Conservation (phyloP, 2,113 vertebrate genomes). For the Lampris incognitus region DNA sequence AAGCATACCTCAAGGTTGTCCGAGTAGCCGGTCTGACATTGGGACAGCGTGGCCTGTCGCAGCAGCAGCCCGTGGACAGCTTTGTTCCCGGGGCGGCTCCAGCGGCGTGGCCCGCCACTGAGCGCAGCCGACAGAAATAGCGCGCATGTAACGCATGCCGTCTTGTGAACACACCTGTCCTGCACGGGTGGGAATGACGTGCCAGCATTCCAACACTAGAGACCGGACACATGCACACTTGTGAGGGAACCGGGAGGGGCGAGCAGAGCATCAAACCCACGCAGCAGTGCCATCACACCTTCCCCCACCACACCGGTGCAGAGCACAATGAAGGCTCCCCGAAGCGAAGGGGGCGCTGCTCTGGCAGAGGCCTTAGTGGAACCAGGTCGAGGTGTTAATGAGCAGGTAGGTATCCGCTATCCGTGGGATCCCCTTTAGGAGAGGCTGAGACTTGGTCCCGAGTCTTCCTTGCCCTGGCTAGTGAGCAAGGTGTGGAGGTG, state of each 20-base stretch:
- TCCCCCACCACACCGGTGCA: not conserved
- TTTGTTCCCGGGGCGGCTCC: not conserved
- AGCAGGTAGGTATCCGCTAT: too few relatives aligned
- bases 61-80: not conserved
- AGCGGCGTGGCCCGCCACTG: slow-evolving; percentile 4
- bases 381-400: too few relatives aligned
- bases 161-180: slow-evolving; percentile 8
- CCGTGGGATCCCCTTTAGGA: too few relatives aligned
- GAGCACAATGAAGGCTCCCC: too few relatives aligned
- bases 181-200: not conserved
- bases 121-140: slow-evolving; percentile 43
- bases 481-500: too few relatives aligned
- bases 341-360: too few relatives aligned
- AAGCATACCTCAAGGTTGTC: too few relatives aligned
- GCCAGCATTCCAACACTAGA: not conserved
- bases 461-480: too few relatives aligned
- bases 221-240: not conserved
- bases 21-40: too few relatives aligned
- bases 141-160: slow-evolving; percentile 6
- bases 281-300: not conserved
- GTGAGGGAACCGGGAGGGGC: not conserved
- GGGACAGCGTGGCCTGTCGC: too few relatives aligned
- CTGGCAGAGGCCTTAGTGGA: too few relatives aligned
- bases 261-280: not conserved
- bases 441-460: too few relatives aligned